Percentiles rank a stretch among this genome's conserved stretches.
Evolutionary conservation across 2,113 vertebrate genomes (phyloP).

Genomic region (Anas platyrhynchos): DNA sequence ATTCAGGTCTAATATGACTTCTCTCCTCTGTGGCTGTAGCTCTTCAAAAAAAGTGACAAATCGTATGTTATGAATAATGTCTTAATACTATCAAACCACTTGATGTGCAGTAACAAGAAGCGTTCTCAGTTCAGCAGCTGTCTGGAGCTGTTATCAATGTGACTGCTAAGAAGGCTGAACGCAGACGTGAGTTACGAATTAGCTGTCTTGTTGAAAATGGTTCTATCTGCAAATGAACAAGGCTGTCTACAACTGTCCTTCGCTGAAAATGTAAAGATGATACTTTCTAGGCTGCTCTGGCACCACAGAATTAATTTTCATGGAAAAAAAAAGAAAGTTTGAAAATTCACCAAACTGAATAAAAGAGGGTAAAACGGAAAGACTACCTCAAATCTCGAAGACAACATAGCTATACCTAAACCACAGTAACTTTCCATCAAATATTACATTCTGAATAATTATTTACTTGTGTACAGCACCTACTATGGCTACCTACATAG

Average conservation of each 20-base stretch:
- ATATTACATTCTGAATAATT: background rate
- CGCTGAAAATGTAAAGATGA: background rate
- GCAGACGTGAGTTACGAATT: background rate
- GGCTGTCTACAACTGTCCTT: background rate
- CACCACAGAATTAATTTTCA: background rate
- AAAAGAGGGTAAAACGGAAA: background rate
- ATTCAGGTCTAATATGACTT: slow-evolving; percentile 55
- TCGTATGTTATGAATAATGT: background rate
- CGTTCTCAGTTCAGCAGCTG: background rate
- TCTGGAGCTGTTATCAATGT: background rate
- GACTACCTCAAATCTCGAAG: background rate
- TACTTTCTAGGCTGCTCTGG: background rate
- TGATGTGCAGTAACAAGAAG: background rate
- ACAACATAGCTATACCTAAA: background rate
- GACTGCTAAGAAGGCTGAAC: background rate
- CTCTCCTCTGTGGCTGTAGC: slow-evolving; percentile 15
- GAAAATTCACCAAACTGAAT: background rate
- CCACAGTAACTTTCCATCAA: background rate
- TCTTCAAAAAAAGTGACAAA: slow-evolving; percentile 31
- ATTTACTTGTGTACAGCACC: background rate
- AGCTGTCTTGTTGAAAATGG: background rate
- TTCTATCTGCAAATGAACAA: background rate
- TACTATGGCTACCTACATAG: background rate
- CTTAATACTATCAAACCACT: background rate
- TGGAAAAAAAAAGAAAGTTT: background rate